Evolutionary conservation across 2,888 invertebrate genomes (phyloP), one percentile per base, ranked within the genome.

Genomic region (Nowickia ferox): DNA sequence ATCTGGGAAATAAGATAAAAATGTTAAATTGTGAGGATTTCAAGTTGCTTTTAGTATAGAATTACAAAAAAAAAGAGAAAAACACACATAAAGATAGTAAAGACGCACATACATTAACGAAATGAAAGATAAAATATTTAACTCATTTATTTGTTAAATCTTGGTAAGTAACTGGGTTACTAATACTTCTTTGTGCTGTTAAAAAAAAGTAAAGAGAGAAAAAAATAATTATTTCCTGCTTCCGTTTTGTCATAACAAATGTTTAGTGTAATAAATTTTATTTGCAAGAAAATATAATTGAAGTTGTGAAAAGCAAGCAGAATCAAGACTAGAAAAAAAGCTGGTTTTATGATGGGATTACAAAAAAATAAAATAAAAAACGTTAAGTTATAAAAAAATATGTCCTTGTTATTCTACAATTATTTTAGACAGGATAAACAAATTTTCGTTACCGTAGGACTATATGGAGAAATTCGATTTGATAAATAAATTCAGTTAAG

Each of bases 1-100:
- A 44, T 40, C 44, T 17, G 53, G 15, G 40, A 76, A 53, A 53
- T 68, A 63, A 68, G 84, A 74, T 81, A 85, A 84, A 81, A 85
- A 74, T 85, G 81, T 74, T 77, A 77, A 81, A 85, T 81, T 85
- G 51, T 61, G 55, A 48, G 80, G 80, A 84, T 81, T 85, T 68
- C 9, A 22, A 53, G 40, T 71, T 76, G 59, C 30, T 61, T 77
- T 66, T 17, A 66, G 59, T 30, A 72, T 44, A 53, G 53, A 53
- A n/a, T 5, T 42, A 19, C n/a, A 61, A 46, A 38, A 11, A 61
- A 48, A 44, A 63, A 59, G 15, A 38, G 48, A 2, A 53, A 71
- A 53, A 11, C 44, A 11, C 38, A 51, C 38, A 63, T 69, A 63
- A 84, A 81, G 68, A 61, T 59, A 68, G n/a, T 59, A 40, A 22